Evolutionary conservation across 2,888 invertebrate species (phyloP), one percentile per base, ranked within the genome.

Genomic region (Drosophila anomalata): DNA sequence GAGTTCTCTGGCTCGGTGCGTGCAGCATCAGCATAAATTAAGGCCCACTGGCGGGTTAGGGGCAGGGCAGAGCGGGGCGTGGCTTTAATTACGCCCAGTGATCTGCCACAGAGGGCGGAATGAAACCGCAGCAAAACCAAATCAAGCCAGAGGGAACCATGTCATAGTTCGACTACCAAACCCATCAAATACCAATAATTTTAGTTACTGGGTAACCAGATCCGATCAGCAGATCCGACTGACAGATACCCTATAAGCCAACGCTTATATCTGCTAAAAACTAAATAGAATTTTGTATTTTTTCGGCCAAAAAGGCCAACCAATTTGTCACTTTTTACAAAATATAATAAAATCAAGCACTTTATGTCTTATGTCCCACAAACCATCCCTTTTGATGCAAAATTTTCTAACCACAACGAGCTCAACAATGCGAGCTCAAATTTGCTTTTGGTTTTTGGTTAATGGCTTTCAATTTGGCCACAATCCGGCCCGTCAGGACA

Each of bases 71-170:
- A 20, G 11, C 50, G 33, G 1, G 33, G 50, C 50, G 50, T 1
- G 33, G 33, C 33, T 51, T 51, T 33, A 51, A 51, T 51, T 36
- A 51, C 47, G 24, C 46, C 46, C 46, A 11, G 4, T 22, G 46
- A 12, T 1, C 48, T 2, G 14, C n/a, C 11, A 11, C 26, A 24
- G 9, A 26, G 11, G 17, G 7, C 17, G 9, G 20, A 48, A 11
- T 14, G 14, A 17, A 31, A 29, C 48, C 41, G 41, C 41, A 41
- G 17, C 48, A 17, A 48, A 48, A 17, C 6, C 31, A 48, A 29
- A 48, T 17, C 36, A 36, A 36, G n/a, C 36, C n/a, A 36, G 6
- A n/a, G 36, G 36, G 36, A 36, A 7, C 36, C 36, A n/a, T 17
- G 29, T 17, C 41, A 11, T 24, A 2, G n/a, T 8, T 9, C 0